These are phyloP conservation scores for Syngnathus rostellatus DNA, from an alignment of 2,797 vertebrate genomes.

Conservation along the genomic window DNA sequence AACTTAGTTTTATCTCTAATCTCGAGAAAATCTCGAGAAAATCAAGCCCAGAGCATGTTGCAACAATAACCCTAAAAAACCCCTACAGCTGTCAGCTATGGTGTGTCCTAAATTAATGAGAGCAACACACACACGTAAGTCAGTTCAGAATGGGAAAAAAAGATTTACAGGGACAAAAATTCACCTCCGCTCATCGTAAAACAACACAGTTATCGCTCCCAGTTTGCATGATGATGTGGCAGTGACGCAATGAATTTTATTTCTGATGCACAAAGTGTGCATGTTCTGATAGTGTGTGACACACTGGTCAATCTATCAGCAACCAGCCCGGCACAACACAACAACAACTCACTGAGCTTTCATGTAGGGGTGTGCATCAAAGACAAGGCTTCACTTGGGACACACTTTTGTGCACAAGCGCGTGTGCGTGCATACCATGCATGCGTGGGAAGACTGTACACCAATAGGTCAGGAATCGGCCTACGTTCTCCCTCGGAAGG, in stretches of 20 bases:
- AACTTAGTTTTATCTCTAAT: constrained; percentile 49
- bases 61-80: constrained; percentile 66
- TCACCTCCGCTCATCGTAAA: not conserved
- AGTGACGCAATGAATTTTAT: constrained; percentile 10
- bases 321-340: not conserved
- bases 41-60: constrained; percentile 46
- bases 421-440: constrained; percentile 16
- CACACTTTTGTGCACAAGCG: constrained; percentile 16
- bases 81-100: constrained; percentile 67
- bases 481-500: constrained; percentile 53
- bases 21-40: too few species aligned
- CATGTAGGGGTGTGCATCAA: constrained; percentile 13
- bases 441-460: constrained; percentile 50
- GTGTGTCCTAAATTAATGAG: constrained; percentile 66
- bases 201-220: not conserved
- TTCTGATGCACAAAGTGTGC: not conserved
- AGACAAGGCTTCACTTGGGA: constrained; percentile 38
- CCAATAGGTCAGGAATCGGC: constrained; percentile 57
- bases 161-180: not conserved
- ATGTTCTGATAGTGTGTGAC: not conserved
- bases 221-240: constrained; percentile 18
- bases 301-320: not conserved
- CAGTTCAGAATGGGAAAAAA: not conserved
- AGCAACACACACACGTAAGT: constrained; percentile 2
- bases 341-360: not conserved